Base-by-base conservation (phyloP, 2,797 vertebrate genomes). In the Cossypha polioptera region DNA sequence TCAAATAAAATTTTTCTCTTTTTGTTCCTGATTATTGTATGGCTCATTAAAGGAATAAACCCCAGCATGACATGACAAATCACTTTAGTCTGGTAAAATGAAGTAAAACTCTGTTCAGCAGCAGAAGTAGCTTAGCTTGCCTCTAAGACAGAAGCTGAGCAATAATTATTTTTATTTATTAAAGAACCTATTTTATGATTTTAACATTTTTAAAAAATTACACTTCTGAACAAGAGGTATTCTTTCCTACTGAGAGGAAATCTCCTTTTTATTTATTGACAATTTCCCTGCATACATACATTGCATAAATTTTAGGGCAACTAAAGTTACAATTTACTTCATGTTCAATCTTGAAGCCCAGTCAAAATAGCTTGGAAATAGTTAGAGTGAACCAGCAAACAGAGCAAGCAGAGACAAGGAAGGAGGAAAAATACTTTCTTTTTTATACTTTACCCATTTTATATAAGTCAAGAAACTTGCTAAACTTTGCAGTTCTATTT, bases 31-130 rank as follows among this genome's bases (percentile, higher is more conserved):
- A 66, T 84, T 75, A 84, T 15, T 66, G 31, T 26, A 61, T 40
- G 48, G 45, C 8, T 97, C 72, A 87, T 92, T 89, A 93, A 82
- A 61, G 74, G 85, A 94, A 89, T 65, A 68, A 67, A 94, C 43
- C 63, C 16, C 67, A 77, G 68, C 71, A 85, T 28, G 74, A 94
- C 67, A 89, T 54, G 53, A 95, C 94, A 92, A 93, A 94, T 76
- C 71, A 85, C 57, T 77, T 61, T 2, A 79, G 61, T 43, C 40
- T 80, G 45, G 54, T 40, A 87, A 91, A 92, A 76, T 17, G 40
- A 92, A 79, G 36, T 38, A 73, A 89, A 87, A 50, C 48, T 59
- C 29, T 50, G 7, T 85, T 92, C 59, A 77, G 57, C 40, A 77
- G 43, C 72, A 91, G 45, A 85, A 87, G 45, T 28, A 82, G 53